Evolutionary conservation across 2,113 vertebrate genomes (phyloP).

Genomic region (Centropus unirufus): DNA sequence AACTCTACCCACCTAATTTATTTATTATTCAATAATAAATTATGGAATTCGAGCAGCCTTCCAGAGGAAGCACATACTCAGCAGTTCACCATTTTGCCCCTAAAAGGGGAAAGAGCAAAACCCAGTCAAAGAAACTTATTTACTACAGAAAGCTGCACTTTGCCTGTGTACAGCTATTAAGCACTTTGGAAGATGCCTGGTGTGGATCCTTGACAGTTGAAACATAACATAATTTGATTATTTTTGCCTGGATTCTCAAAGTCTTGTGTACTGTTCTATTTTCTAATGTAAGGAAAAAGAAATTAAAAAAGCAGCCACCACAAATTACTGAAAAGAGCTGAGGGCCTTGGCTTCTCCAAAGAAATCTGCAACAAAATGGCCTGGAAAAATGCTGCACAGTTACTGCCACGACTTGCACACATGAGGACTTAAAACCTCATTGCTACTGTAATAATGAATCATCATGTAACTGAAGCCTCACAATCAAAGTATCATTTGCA

Average conservation of each 20-base stretch:
- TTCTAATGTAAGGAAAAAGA: background rate
- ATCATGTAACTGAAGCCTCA: background rate
- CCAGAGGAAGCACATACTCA: background rate
- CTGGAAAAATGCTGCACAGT: background rate
- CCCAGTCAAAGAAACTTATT: background rate
- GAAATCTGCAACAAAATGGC: background rate
- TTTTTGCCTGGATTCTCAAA: background rate
- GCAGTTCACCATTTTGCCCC: background rate
- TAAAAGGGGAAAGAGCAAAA: background rate
- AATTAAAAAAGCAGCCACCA: background rate
- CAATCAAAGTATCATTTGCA: fast-evolving
- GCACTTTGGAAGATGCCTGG: background rate
- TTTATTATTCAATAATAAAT: too few species aligned
- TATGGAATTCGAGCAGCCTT: too few species aligned
- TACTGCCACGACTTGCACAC: background rate
- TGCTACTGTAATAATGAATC: background rate
- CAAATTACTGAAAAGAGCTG: background rate
- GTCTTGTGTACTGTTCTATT: background rate
- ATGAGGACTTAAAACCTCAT: background rate
- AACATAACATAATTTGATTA: background rate
- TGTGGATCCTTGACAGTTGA: background rate
- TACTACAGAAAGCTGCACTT: background rate
- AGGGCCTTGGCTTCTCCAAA: background rate
- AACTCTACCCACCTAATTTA: background rate
- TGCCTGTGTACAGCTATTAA: background rate